phyloP scores from a whole-genome alignment of 2,797 vertebrate genomes.

The Trachops cirrhosus region DNA sequence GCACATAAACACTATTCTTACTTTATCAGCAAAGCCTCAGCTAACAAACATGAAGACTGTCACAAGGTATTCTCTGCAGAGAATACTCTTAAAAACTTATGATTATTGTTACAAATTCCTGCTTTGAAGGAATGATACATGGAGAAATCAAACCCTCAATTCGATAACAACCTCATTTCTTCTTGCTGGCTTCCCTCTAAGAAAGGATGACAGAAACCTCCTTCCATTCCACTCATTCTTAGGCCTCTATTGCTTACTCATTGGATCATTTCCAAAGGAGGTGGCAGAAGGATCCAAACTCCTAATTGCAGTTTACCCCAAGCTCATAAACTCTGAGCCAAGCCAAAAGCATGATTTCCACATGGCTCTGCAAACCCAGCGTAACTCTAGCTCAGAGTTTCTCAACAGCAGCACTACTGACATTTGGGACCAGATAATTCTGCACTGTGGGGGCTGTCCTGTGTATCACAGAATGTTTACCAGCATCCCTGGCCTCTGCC shows the following conservation, averaged over 20 bases:
- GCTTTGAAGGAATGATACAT: not conserved
- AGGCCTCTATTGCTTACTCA: not conserved
- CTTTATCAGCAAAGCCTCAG: not conserved
- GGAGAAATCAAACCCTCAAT: conserved; percentile 15
- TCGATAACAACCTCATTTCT: not conserved
- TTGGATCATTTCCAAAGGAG: not conserved
- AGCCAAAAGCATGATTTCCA: not conserved
- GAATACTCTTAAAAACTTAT: not conserved
- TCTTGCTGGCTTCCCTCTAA: not conserved
- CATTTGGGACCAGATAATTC: not conserved
- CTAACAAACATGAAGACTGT: not conserved
- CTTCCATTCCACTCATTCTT: not conserved
- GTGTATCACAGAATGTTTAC: not conserved
- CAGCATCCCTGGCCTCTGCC: not conserved
- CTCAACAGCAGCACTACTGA: not conserved
- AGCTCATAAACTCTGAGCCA: not conserved
- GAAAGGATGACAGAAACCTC: not conserved
- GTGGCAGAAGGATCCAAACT: not conserved
- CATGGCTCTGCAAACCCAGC: not conserved
- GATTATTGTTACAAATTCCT: not conserved
- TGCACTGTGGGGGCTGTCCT: not conserved
- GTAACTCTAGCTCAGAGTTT: not conserved
- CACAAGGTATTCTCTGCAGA: not conserved
- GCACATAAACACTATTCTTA: conserved; percentile 12
- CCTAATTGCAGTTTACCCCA: not conserved